Conservation (phyloP, 2,797 vertebrate species). For the Champsocephalus gunnari region DNA sequence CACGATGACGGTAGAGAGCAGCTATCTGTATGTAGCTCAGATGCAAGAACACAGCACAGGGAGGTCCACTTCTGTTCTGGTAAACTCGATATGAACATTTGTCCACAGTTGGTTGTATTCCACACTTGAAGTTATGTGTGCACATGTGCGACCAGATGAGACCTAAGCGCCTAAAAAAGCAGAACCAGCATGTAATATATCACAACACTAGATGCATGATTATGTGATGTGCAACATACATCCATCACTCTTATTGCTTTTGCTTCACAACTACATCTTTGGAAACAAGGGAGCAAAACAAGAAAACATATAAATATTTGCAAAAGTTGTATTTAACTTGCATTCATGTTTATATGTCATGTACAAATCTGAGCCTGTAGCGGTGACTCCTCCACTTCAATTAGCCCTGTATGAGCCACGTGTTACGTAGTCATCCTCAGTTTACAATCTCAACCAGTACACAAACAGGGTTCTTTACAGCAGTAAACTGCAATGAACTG, state of each 20-base stretch:
- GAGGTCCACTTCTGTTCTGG: conserved; percentile 55
- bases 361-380: conserved; percentile 9
- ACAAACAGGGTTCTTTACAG: conserved; percentile 16
- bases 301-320: background rate
- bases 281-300: background rate
- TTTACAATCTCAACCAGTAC: background rate
- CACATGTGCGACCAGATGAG: background rate
- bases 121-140: background rate
- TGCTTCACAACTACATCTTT: conserved; percentile 2
- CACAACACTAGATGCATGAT: background rate
- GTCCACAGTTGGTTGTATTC: conserved; percentile 40
- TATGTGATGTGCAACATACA: background rate
- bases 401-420: conserved; percentile 48
- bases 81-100: conserved; percentile 12
- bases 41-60: conserved; percentile 41
- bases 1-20: conserved; percentile 67
- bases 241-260: background rate
- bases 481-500: background rate
- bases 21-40: conserved; percentile 36
- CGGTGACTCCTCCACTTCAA: conserved; percentile 44
- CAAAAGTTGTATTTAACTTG: conserved; percentile 1
- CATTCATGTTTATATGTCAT: background rate
- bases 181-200: conserved; percentile 4
- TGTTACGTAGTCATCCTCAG: conserved; percentile 35
- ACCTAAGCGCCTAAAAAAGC: background rate